Evolutionary conservation across 1,140 invertebrate species (phyloP), one percentile per base, ranked within the genome.

Genomic region (Heliconius hermathena): DNA sequence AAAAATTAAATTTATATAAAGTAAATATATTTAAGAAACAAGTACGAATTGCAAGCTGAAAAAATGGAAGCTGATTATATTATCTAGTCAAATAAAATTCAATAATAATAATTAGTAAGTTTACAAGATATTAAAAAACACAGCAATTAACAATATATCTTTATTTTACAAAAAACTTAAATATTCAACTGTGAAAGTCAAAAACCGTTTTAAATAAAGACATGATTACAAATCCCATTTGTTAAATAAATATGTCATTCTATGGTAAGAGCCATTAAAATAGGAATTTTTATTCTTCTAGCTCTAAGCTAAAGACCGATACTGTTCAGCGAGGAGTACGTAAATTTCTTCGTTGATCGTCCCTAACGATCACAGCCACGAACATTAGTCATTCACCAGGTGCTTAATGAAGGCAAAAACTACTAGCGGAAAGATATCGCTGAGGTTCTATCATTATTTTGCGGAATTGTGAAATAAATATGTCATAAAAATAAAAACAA

Each of bases 351-450:
- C 22, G 57, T 66, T 66, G 57, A 66, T 22, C 57, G 57, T 66
- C 57, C 57, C 57, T 66, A 66, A 66, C 57, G 57, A 66, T 66
- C 57, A 66, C 57, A 66, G 57, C 57, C 13, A 66, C 57, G 57
- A 66, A 66, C 57, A 66, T 66, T 66, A 29, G 22, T 66, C 57
- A 66, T 13, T 66, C 57, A 66, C 57, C 57, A 66, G 57, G 57
- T 66, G 57, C 57, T 66, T 66, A 66, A 66, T 66, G 57, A 66
- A 66, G 13, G 57, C 57, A 66, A 66, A 66, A 66, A 66, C 57
- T 66, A 29, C 22, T 6, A 3, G 57, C 22, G 22, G 13, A 66
- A 13, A 26, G 57, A 66, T 13, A 16, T 22, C 22, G 13, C 57
- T 66, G n/a, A 66, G 57, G 57, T 66, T 57, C 22, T 57, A 29